phyloP scores from a whole-genome alignment of 2,797 vertebrate species.

The Lagorchestes hirsutus region DNA sequence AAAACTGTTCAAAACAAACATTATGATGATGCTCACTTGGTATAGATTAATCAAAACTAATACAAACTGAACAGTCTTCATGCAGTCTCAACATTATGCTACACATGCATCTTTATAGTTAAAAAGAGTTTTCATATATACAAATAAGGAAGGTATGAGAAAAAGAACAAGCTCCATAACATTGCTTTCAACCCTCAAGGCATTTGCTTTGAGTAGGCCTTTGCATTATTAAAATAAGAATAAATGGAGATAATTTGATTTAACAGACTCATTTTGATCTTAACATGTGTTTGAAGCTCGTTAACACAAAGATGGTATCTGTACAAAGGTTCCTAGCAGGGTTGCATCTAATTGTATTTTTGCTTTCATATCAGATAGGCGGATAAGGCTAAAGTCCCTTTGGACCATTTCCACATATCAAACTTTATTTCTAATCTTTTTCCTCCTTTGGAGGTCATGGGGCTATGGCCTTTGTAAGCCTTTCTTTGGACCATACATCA shows the following conservation, averaged over 20 bases:
- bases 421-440: conserved; percentile 67
- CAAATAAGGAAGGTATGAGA: conserved; percentile 4
- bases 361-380: conserved; percentile 74
- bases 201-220: conserved; percentile 39
- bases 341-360: conserved; percentile 62
- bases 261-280: conserved; percentile 53
- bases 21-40: conserved; percentile 18
- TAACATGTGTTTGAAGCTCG: neutral
- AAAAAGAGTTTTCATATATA: conserved; percentile 34
- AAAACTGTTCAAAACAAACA: conserved; percentile 13
- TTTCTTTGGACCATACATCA: conserved; percentile 43
- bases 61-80: conserved; percentile 4
- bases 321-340: conserved; percentile 28
- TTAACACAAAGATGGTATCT: conserved; percentile 23
- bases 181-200: neutral
- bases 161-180: conserved; percentile 16
- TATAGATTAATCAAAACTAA: conserved; percentile 12
- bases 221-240: conserved; percentile 50
- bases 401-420: conserved; percentile 70
- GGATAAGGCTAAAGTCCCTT: conserved; percentile 66
- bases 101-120: conserved; percentile 8
- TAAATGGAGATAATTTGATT: conserved; percentile 58
- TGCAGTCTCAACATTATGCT: neutral
- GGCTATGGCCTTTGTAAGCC: conserved; percentile 51
- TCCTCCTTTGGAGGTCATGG: conserved; percentile 61